Base-by-base conservation (phyloP, 92 coral and sea anemone species). In the Montipora capitata region DNA sequence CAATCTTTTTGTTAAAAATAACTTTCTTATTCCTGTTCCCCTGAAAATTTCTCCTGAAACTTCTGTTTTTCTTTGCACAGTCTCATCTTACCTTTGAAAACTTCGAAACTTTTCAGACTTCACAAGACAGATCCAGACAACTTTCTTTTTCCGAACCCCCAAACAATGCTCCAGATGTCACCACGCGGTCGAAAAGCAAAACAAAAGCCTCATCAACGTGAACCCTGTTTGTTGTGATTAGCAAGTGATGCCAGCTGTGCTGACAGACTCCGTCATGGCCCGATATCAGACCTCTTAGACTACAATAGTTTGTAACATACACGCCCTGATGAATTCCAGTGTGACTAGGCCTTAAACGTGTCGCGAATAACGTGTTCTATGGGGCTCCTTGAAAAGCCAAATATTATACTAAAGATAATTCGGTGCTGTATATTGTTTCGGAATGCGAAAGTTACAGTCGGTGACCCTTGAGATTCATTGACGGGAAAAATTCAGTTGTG, bases 201-300 rank as follows among this genome's bases (percentile, higher is more conserved):
- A 83, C 87, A 83, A 83, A 72, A 58, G 72, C 72, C 10, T 57
- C 45, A 49, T 70, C 57, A 45, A 61, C 74, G 54, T 10, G 56
- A 48, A n/a, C 40, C 7, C 43, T 67, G 87, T 72, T 82, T 83
- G 87, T 83, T 83, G 10, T 73, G 87, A 83, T 73, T 83, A 43
- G 14, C 71, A 62, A 41, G 44, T 62, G 76, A 80, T 72, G 56
- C 3, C 52, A 67, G 52, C 39, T 58, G n/a, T 40, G 10, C 35
- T 14, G 43, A 27, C 62, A 10, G 44, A 44, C 43, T 72, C 71
- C 78, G 39, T 82, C 16, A 56, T 27, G 57, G 9, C 40, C 42
- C 3, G 4, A 40, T 17, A 40, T 5, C 5, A 7, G 40, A 11
- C 16, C 78, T 39, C 41, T 16, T 18, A 5, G 10, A 18, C 35